These are phyloP conservation scores for Plestiodon gilberti DNA, from an alignment of 2,113 vertebrate species.

Conservation along the genomic window DNA sequence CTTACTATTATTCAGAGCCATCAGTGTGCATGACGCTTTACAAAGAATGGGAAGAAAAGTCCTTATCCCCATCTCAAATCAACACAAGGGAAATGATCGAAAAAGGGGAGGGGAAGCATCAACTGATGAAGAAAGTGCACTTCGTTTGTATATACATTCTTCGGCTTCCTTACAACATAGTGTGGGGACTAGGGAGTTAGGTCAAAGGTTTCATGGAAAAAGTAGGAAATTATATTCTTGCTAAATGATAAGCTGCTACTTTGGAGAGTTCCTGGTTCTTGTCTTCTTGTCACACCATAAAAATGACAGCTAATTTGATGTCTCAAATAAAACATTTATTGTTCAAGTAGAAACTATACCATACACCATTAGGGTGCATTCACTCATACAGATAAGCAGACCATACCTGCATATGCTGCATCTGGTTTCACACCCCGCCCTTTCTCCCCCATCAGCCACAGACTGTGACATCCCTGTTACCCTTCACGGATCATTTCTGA, in stretches of 20 bases:
- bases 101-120: too few species aligned
- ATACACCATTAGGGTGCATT: background rate
- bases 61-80: too few species aligned
- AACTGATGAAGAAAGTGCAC: too few species aligned
- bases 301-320: background rate
- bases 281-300: background rate
- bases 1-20: too few species aligned
- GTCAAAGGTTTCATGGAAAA: too few species aligned
- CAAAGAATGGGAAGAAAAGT: too few species aligned
- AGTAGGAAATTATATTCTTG: background rate
- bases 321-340: slow-evolving; percentile 24
- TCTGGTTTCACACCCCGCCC: background rate
- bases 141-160: too few species aligned
- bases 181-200: too few species aligned
- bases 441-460: background rate
- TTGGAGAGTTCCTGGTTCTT: background rate
- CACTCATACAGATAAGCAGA: background rate
- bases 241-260: background rate
- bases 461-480: background rate
- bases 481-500: background rate
- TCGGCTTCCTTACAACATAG: too few species aligned
- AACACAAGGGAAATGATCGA: too few species aligned
- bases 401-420: background rate
- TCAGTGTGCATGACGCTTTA: too few species aligned
- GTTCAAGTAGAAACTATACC: slow-evolving; percentile 5